These are phyloP conservation scores for Pheosia tremula DNA, from an alignment of 2,888 invertebrate genomes.

Conservation along the genomic window DNA sequence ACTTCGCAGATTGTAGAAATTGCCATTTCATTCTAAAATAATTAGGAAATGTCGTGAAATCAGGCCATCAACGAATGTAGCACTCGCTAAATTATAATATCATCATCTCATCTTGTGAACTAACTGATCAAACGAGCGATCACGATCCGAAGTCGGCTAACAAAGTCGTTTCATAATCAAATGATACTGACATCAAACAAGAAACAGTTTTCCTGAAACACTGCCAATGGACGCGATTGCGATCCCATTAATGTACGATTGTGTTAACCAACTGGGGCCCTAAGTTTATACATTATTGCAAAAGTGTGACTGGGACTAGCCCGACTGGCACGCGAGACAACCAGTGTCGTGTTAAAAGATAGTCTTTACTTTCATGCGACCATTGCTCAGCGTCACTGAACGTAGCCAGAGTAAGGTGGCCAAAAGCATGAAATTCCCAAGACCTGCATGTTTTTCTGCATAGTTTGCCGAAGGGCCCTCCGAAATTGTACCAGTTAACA, in stretches of 20 bases:
- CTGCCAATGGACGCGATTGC: too few relatives aligned
- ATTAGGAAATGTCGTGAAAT: conserved; percentile 10
- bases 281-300: conserved; percentile 47
- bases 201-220: too few relatives aligned
- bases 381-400: conserved; percentile 70
- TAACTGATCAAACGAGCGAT: conserved; percentile 59
- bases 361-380: conserved; percentile 54
- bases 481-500: too few relatives aligned
- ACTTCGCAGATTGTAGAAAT: not conserved
- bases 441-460: not conserved
- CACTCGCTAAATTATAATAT: conserved; percentile 48
- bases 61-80: conserved; percentile 27
- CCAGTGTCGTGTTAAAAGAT: conserved; percentile 67
- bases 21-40: not conserved
- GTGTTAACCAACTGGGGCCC: conserved; percentile 24
- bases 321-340: conserved; percentile 63
- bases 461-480: too few relatives aligned
- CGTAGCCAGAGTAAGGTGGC: conserved; percentile 14
- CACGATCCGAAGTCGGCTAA: too few relatives aligned
- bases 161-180: too few relatives aligned
- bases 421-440: not conserved
- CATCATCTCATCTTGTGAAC: conserved; percentile 51
- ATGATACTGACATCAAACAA: too few relatives aligned
- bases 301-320: conserved; percentile 48
- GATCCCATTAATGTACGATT: too few relatives aligned